Evolutionary conservation across 2,113 vertebrate species (phyloP).

Genomic region (Vulpes lagopus): DNA sequence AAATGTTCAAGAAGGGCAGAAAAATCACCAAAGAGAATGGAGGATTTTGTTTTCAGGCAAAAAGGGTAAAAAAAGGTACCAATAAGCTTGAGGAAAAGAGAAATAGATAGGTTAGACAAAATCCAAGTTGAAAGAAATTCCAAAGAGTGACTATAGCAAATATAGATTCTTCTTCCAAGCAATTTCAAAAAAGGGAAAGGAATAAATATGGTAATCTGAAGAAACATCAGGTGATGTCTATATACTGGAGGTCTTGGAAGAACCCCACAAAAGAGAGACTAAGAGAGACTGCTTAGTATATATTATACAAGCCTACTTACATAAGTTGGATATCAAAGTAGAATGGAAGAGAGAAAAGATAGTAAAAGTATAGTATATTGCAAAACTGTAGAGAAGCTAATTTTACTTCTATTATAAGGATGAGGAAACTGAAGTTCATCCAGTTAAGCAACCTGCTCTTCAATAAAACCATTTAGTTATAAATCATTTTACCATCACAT

Average conservation of each 20-base stretch:
- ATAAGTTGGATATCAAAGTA: not conserved
- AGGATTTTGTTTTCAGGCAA: not conserved
- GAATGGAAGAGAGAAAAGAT: not conserved
- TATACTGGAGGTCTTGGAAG: not conserved
- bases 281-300: not conserved
- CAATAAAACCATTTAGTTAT: constrained; percentile 25
- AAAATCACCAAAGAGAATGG: not conserved
- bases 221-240: not conserved
- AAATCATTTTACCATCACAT: constrained; percentile 16
- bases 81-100: not conserved
- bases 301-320: not conserved
- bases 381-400: not conserved
- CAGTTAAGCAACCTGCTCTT: not conserved
- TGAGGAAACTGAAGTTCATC: not conserved
- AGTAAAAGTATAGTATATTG: not conserved
- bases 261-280: not conserved
- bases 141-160: not conserved
- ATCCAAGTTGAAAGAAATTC: constrained; percentile 2
- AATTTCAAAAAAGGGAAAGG: not conserved
- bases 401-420: not conserved
- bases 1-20: constrained; percentile 18
- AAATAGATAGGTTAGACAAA: not conserved
- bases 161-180: not conserved
- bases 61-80: not conserved
- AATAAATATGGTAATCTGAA: not conserved